A percentile compares a stretch with the other conserved stretches of the same genome.
These are phyloP conservation scores for Gephyroberyx darwinii DNA, from an alignment of 2,797 vertebrate genomes.

Conservation along the genomic window DNA sequence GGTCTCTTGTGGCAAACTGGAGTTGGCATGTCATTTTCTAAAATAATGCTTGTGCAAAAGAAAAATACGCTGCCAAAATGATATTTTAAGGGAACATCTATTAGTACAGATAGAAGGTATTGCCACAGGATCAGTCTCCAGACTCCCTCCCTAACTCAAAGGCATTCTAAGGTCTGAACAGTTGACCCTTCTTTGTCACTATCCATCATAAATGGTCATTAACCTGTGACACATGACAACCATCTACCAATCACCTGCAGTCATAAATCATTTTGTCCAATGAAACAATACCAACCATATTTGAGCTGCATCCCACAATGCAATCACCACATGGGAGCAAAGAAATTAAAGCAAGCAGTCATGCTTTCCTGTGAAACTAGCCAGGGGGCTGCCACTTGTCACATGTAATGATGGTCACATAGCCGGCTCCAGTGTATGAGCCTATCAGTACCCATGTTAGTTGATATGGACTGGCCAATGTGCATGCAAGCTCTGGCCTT, in stretches of 20 bases:
- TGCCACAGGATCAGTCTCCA: not conserved
- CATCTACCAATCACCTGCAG: conserved; percentile 47
- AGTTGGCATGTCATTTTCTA: conserved; percentile 44
- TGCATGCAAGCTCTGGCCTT: conserved; percentile 74
- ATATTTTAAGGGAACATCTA: conserved; percentile 12
- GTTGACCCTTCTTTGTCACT: conserved; percentile 51
- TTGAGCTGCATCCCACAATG: conserved; percentile 28
- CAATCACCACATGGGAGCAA: conserved; percentile 23
- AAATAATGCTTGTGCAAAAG: conserved; percentile 40
- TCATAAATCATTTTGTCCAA: conserved; percentile 61
- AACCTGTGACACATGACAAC: conserved; percentile 59
- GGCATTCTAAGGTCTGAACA: conserved; percentile 39
- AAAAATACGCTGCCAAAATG: not conserved
- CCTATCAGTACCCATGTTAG: conserved; percentile 24
- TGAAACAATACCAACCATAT: conserved; percentile 44
- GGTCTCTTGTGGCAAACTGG: conserved; percentile 36
- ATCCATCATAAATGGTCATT: conserved; percentile 67
- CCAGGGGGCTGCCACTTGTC: conserved; percentile 17
- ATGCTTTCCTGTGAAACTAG: not conserved
- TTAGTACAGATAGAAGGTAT: conserved; percentile 4
- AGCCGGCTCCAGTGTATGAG: conserved; percentile 18
- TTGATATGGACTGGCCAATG: conserved; percentile 44
- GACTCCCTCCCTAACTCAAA: conserved; percentile 34
- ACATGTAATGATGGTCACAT: conserved; percentile 40
- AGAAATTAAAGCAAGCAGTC: conserved; percentile 35